phyloP scores from a whole-genome alignment of 2,113 vertebrate species.

The Myodes glareolus region DNA sequence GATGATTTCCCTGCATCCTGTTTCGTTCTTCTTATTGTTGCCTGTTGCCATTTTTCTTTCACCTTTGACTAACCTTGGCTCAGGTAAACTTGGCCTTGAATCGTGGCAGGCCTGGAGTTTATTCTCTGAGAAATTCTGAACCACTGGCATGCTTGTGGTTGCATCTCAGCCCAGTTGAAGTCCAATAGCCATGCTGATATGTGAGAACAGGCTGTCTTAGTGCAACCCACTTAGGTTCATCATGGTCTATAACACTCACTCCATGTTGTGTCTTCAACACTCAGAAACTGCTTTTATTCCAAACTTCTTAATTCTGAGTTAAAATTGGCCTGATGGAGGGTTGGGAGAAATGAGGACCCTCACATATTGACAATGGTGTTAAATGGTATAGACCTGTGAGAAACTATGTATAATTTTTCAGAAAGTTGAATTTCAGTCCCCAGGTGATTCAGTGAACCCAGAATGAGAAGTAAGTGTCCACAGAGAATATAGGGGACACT shows the following conservation, averaged over 20 bases:
- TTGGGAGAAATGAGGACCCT: background rate
- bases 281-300: background rate
- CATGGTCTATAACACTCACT: background rate
- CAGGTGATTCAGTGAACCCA: no score
- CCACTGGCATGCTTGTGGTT: no score
- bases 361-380: no score
- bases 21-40: background rate
- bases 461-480: background rate
- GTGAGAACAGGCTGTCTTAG: background rate
- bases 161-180: background rate
- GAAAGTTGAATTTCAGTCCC: accelerated
- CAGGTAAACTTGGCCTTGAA: background rate
- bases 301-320: background rate
- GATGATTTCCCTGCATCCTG: background rate
- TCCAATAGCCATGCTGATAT: no score
- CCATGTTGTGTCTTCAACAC: background rate
- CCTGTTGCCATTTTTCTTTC: background rate
- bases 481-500: background rate
- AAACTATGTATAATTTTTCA: background rate
- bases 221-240: background rate
- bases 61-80: background rate
- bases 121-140: background rate
- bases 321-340: background rate
- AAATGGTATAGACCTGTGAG: background rate
- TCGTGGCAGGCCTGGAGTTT: background rate